Conservation (phyloP, 2,113 vertebrate genomes). For the Rhagologus leucostigma region DNA sequence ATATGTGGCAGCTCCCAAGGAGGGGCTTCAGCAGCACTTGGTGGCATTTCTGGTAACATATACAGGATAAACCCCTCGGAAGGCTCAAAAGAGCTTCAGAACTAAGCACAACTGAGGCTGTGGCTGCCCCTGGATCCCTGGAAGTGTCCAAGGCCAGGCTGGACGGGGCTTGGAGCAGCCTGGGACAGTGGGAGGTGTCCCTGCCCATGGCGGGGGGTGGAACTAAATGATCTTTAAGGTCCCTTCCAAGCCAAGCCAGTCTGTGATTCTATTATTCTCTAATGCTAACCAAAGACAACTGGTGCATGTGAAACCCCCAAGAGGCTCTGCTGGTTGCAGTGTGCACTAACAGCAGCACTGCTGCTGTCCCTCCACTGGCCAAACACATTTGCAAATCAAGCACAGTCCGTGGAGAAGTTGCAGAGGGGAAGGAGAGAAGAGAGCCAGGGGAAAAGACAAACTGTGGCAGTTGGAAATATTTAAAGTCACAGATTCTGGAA, state of each 20-base stretch:
- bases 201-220: not conserved
- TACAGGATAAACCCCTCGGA: not conserved
- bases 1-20: not conserved
- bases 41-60: not conserved
- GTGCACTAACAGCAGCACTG: not conserved
- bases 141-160: fast-evolving
- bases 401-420: not conserved
- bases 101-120: not conserved
- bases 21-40: not conserved
- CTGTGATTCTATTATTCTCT: not conserved
- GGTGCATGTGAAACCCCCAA: fast-evolving
- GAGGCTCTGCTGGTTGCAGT: not conserved
- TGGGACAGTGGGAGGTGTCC: not conserved
- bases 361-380: not conserved
- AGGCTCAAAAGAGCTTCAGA: not conserved
- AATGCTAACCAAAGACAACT: not conserved
- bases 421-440: not conserved
- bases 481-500: not conserved
- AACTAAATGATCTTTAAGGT: not conserved
- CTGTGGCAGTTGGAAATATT: not conserved
- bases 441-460: not conserved
- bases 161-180: not conserved
- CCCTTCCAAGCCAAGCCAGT: not conserved
- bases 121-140: not conserved
- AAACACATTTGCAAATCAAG: not conserved